Evolutionary conservation across 2,888 invertebrate genomes (phyloP), one percentile per base, ranked within the genome.

Genomic region (Taphrorychus bicolor): DNA sequence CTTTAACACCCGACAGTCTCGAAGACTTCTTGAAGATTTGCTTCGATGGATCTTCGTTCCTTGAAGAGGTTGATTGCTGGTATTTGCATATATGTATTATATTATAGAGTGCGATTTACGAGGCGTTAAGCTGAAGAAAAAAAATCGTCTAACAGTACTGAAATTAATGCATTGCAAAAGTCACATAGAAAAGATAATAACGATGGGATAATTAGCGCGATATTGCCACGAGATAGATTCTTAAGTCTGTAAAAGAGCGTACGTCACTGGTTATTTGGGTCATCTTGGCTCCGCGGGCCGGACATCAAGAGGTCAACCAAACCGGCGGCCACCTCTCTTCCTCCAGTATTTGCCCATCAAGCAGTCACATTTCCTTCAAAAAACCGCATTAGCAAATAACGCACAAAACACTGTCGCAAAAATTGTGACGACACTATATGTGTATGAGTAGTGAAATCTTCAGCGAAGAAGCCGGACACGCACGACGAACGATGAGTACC

Each of bases 261-360:
- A n/a, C 61, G 60, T 62, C 66, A 58, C 49, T 67, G 63, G 56
- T 49, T 68, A 68, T 68, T 68, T 68, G 52, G 68, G 68, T 68
- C 68, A 68, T 60, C 49, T 59, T 63, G 54, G 40, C 54, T 61
- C 61, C 54, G 54, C 60, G 22, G 24, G 52, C 67, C 67, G 63
- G 63, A 63, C 62, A 41, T 67, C 58, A 41, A 42, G 51, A 51
- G 51, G 51, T 51, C 51, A 45, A 45, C 16, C 40, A 11, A 32
- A 7, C 40, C 7, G 7, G 40, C 7, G n/a, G 45, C 45, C 45
- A 45, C 14, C 7, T 18, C 14, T 45, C 45, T 45, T 45, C 45
- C 7, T 18, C 45, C n/a, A n/a, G n/a, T n/a, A n/a, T n/a, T n/a
- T n/a, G n/a, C n/a, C n/a, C n/a, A n/a, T n/a, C n/a, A n/a, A n/a